Percentiles rank a stretch among this genome's conserved stretches.
phyloP scores from a whole-genome alignment of 2,113 vertebrate species.

The Pycnonotus jocosus region DNA sequence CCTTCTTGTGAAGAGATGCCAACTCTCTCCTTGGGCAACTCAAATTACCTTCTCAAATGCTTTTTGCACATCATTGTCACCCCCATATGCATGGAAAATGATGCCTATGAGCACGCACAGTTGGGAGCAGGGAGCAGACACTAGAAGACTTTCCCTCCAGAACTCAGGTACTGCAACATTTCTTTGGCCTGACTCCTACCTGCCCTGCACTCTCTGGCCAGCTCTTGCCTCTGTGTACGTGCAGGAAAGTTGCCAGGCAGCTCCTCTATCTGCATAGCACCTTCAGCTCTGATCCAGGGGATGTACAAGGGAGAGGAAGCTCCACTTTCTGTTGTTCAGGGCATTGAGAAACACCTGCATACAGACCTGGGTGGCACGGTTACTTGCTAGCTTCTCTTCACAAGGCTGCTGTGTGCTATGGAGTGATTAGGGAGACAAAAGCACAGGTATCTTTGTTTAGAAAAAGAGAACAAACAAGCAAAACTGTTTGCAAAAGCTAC shows the following conservation, averaged over 20 bases:
- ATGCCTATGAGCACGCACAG: not conserved
- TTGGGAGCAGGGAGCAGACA: not conserved
- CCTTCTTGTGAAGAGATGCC: not conserved
- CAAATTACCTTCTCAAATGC: not conserved
- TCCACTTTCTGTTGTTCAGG: not conserved
- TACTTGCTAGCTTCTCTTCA: not conserved
- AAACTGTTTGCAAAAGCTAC: conserved; percentile 24
- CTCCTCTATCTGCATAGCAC: not conserved
- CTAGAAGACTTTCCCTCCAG: not conserved
- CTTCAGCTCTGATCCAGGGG: not conserved
- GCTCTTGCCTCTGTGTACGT: not conserved
- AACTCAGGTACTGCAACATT: not conserved
- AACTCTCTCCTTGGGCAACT: not conserved
- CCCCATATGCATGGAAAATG: not conserved
- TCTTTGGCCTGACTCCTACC: not conserved
- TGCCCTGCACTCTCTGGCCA: not conserved
- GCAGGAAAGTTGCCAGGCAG: not conserved
- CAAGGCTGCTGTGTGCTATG: not conserved
- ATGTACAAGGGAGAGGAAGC: not conserved
- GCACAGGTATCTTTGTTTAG: not conserved
- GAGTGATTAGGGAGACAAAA: not conserved
- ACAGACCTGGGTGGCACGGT: not conserved
- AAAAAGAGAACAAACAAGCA: not conserved
- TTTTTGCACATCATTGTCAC: not conserved
- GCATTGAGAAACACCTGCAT: not conserved